A percentile compares a stretch with the other conserved stretches of the same genome.
Conservation (phyloP, 2,888 invertebrate genomes). For the Allolobophora icterica region DNA sequence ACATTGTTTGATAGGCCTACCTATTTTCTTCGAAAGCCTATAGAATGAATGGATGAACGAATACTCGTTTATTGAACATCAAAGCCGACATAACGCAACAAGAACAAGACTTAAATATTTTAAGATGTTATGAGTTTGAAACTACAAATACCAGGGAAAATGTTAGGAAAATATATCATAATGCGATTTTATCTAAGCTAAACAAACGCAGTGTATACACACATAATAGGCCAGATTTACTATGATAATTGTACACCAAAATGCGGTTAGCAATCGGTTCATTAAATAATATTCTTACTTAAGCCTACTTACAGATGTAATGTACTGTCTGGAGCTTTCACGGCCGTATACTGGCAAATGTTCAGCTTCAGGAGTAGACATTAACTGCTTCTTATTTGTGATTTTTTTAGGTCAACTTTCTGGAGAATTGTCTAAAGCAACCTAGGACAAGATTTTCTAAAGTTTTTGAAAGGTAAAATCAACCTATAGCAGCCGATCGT, state of each 20-base stretch:
- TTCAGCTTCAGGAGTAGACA: not conserved
- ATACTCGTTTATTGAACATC: too few relatives aligned
- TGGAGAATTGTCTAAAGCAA: slow-evolving; percentile 24
- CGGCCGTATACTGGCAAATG: too few relatives aligned
- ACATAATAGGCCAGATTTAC: too few relatives aligned
- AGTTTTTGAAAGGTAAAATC: slow-evolving; percentile 28
- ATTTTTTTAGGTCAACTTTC: not conserved
- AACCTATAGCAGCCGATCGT: not conserved
- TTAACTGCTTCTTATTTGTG: not conserved
- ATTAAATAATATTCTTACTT: too few relatives aligned
- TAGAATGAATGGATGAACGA: too few relatives aligned
- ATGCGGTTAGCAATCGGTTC: too few relatives aligned
- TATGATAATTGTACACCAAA: too few relatives aligned
- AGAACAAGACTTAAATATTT: not conserved
- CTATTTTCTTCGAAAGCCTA: not conserved
- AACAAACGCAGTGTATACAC: too few relatives aligned
- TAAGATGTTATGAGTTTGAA: not conserved
- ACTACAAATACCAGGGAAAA: not conserved
- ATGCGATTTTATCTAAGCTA: not conserved
- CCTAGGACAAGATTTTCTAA: slow-evolving; percentile 23
- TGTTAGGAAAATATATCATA: not conserved
- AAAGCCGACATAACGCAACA: too few relatives aligned
- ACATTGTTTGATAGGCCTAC: too few relatives aligned
- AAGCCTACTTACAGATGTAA: too few relatives aligned
- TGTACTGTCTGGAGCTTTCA: too few relatives aligned